Evolutionary conservation across 1,140 invertebrate genomes (phyloP), one percentile per base, ranked within the genome.

Genomic region (Ceratina calcarata): DNA sequence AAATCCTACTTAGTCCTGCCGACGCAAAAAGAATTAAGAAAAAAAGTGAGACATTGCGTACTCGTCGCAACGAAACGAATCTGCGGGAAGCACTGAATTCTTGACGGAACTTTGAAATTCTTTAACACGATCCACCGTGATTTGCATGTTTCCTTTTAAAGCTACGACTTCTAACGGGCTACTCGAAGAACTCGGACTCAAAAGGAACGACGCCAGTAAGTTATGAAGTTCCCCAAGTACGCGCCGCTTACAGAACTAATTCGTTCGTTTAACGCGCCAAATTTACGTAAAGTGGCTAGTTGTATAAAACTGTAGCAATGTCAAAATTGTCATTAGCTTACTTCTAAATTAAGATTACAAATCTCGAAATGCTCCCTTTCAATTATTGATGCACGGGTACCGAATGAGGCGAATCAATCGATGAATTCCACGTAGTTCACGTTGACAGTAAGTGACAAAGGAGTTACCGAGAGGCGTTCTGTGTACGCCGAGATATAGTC

Each of bases 401-500:
- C 8, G 8, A 24, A 45, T 13, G 27, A 32, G 27, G 37, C 32
- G 67, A 45, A 77, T 78, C 67, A 68, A 72, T 81, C 69, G 13
- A 45, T 45, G 18, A 24, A 49, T 58, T 20, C 24, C 32, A 53
- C 20, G 72, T 70, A 72, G 79, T 58, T 20, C 22, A 67, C 22
- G 27, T 3, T 18, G 20, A 7, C 6, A 7, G 58, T 12, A 65
- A 76, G 73, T 55, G 68, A 80, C 53, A 49, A 32, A 27, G 55
- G 51, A 68, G 71, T 76, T 70, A 67, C 24, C 22, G 3, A 18
- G 22, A 7, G 57, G 37, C 37, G 37, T 10, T 18, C 24, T 67
- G 78, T 72, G 70, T 67, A 70, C 15, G 55, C 66, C 70, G 65
- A 83, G 82, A 85, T 90, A 89, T 79, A 86, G 83, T 66, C 82